phyloP scores from a whole-genome alignment of 2,113 vertebrate species.

The Junco hyemalis region DNA sequence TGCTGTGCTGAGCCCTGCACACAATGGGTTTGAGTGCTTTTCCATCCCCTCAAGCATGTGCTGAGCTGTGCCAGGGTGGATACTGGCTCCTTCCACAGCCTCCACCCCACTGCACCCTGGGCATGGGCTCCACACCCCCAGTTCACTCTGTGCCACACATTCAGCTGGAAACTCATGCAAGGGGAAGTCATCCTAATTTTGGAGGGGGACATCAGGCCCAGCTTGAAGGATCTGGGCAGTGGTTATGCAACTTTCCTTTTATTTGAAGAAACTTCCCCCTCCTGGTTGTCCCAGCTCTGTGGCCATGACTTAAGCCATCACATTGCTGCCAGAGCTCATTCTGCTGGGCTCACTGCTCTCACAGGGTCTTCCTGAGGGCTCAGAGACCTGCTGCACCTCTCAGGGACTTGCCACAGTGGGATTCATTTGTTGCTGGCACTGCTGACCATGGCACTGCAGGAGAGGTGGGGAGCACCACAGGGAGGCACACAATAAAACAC shows the following conservation, averaged over 20 bases:
- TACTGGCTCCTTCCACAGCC: background rate
- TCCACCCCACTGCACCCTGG: background rate
- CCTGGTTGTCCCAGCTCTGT: conserved; percentile 11
- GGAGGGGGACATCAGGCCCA: background rate
- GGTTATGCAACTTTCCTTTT: conserved; percentile 27
- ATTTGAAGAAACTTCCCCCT: conserved; percentile 37
- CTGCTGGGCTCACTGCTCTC: background rate
- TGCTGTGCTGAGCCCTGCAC: background rate
- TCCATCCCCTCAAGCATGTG: background rate
- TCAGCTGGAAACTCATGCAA: background rate
- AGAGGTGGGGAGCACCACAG: fast-evolving
- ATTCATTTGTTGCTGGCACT: background rate
- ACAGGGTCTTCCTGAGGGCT: background rate
- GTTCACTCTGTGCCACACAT: background rate
- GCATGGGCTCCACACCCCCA: fast-evolving
- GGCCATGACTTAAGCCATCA: conserved; percentile 18
- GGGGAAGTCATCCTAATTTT: background rate
- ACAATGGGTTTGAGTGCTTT: background rate
- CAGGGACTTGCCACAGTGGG: background rate
- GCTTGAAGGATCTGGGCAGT: background rate
- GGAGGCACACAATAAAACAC: background rate
- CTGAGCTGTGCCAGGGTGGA: background rate
- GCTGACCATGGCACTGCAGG: background rate
- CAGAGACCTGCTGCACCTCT: background rate
- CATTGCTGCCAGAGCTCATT: background rate